These are phyloP conservation scores for Aphelenchoides fujianensis DNA, from an alignment of 1,140 invertebrate species.

Conservation along the genomic window DNA sequence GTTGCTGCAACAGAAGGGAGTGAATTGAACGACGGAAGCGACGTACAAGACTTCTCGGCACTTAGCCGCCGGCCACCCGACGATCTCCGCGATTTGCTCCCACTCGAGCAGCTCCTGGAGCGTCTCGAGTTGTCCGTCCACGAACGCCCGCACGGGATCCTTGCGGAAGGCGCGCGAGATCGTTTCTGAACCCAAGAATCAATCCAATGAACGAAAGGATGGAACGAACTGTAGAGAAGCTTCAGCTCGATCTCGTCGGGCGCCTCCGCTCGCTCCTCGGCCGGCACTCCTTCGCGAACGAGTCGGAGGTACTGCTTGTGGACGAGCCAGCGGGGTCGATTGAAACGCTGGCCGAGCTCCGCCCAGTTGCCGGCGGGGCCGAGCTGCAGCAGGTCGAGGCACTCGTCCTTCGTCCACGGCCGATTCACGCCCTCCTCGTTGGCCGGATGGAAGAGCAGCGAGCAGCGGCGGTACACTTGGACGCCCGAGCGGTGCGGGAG, in stretches of 20 bases:
- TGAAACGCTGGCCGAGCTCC: conserved; percentile 1
- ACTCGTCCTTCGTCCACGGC: conserved; percentile 11
- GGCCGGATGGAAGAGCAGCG: neutral
- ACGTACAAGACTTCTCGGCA: too few species aligned
- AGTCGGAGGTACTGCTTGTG: neutral
- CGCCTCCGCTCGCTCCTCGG: neutral
- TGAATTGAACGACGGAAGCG: too few species aligned
- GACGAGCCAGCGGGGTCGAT: neutral
- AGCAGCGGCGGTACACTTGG: neutral
- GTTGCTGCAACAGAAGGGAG: neutral
- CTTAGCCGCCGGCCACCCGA: neutral
- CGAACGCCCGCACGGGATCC: neutral
- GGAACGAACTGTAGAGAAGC: conserved; percentile 3
- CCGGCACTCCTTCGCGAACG: neutral
- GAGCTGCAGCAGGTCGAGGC: neutral
- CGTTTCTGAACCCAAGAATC: neutral
- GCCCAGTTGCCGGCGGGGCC: conserved; percentile 2
- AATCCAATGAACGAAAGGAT: neutral
- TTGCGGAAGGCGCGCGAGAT: conserved; percentile 1
- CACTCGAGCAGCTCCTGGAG: neutral
- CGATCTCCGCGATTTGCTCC: neutral
- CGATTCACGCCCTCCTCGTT: neutral
- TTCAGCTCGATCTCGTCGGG: too few species aligned
- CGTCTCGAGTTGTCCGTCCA: neutral
- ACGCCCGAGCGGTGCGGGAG: conserved; percentile 10